A percentile compares a stretch with the other conserved stretches of the same genome.
These are phyloP conservation scores for Holocentrus rufus DNA, from an alignment of 2,797 vertebrate genomes.

Conservation along the genomic window DNA sequence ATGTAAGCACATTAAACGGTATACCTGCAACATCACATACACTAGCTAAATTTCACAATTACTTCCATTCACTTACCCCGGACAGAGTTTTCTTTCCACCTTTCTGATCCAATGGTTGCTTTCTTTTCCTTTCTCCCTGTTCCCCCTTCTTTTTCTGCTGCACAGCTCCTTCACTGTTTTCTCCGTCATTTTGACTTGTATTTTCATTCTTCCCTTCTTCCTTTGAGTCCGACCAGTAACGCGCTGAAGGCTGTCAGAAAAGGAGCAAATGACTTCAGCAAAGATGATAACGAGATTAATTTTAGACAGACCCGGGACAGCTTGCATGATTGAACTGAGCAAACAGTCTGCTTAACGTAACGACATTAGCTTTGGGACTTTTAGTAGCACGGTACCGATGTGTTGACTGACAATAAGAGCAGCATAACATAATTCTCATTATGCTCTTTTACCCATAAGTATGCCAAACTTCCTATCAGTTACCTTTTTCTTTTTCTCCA, in stretches of 20 bases:
- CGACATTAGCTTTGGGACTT: neutral
- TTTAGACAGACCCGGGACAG: neutral
- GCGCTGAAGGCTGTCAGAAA: slow-evolving; percentile 60
- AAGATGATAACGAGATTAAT: neutral
- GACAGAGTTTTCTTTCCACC: slow-evolving; percentile 51
- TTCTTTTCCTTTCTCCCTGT: slow-evolving; percentile 44
- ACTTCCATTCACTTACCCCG: slow-evolving; percentile 62
- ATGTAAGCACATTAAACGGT: neutral
- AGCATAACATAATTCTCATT: rapidly evolving
- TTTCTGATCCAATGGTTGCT: slow-evolving; percentile 5
- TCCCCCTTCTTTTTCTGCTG: neutral
- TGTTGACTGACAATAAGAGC: neutral
- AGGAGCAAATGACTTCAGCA: neutral
- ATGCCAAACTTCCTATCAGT: neutral
- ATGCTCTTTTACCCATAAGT: rapidly evolving
- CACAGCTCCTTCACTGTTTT: neutral
- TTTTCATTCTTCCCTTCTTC: slow-evolving; percentile 27
- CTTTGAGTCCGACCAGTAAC: slow-evolving; percentile 76
- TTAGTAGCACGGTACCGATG: neutral
- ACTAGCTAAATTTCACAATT: neutral
- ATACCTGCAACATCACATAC: neutral
- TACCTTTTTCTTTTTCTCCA: slow-evolving; percentile 80
- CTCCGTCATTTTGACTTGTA: slow-evolving; percentile 25
- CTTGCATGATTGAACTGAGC: neutral
- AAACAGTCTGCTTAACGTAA: neutral